phyloP scores from a whole-genome alignment of 2,888 invertebrate genomes.

The Mechanitis messenoides region DNA sequence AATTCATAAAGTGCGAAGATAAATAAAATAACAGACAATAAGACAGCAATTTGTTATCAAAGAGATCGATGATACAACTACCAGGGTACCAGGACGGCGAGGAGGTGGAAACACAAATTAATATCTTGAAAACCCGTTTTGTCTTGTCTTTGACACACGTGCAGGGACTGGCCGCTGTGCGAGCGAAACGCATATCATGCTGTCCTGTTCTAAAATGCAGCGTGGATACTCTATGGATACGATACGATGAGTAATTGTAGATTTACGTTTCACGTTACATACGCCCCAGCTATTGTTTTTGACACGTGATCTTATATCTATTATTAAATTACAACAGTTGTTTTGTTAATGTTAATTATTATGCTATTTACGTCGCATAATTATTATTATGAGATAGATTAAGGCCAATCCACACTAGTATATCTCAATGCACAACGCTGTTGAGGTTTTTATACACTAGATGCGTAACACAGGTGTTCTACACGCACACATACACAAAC shows the following conservation, averaged over 20 bases:
- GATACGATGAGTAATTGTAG: slow-evolving; percentile 32
- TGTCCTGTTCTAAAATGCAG: slow-evolving; percentile 49
- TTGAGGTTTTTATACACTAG: slow-evolving; percentile 47
- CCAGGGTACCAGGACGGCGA: slow-evolving; percentile 53
- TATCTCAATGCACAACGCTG: slow-evolving; percentile 39
- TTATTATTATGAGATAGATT: slow-evolving; percentile 6
- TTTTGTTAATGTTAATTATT: slow-evolving; percentile 8
- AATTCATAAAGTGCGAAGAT: slow-evolving; percentile 27
- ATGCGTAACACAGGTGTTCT: slow-evolving; percentile 73
- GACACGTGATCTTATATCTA: slow-evolving; percentile 21
- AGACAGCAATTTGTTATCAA: slow-evolving; percentile 72
- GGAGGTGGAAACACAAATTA: slow-evolving; percentile 68
- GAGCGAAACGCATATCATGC: slow-evolving; percentile 41
- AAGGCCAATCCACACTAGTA: slow-evolving; percentile 42
- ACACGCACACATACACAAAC: slow-evolving; percentile 29
- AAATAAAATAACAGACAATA: slow-evolving; percentile 57
- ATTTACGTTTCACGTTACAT: slow-evolving; percentile 35
- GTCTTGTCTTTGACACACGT: slow-evolving; percentile 58
- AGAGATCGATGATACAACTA: slow-evolving; percentile 60
- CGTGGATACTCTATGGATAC: slow-evolving; percentile 32
- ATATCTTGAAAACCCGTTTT: slow-evolving; percentile 73
- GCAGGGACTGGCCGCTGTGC: slow-evolving; percentile 55
- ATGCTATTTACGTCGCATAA: slow-evolving; percentile 2
- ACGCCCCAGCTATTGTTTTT: slow-evolving; percentile 33
- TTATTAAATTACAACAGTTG: slow-evolving; percentile 18